Conservation (phyloP, 92 coral and sea anemone genomes). For the Bergia puertoricense region DNA sequence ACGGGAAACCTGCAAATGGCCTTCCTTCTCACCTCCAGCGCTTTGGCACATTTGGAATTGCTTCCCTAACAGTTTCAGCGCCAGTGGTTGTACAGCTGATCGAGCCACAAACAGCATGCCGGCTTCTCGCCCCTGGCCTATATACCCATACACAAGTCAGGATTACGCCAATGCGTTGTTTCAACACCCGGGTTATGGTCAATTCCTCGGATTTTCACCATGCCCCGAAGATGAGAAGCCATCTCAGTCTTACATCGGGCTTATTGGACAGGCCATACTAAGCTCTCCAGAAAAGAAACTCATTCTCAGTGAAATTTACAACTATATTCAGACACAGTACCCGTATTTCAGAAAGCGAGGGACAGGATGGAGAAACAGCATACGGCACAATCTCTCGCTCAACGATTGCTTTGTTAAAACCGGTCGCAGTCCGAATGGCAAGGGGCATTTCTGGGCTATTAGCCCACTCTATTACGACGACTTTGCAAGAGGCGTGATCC, state of each 20-base stretch:
- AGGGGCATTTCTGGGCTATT: slow-evolving; percentile 94
- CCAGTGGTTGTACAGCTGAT: neutral
- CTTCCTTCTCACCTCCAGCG: slow-evolving; percentile 32
- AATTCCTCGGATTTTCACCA: slow-evolving; percentile 52
- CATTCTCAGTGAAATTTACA: slow-evolving; percentile 86
- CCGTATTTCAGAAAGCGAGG: slow-evolving; percentile 90
- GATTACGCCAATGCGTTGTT: slow-evolving; percentile 50
- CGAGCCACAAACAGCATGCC: slow-evolving; percentile 3
- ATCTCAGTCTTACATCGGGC: slow-evolving; percentile 86
- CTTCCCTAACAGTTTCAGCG: slow-evolving; percentile 10
- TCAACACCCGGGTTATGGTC: slow-evolving; percentile 35
- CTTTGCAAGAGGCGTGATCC: slow-evolving; percentile 82
- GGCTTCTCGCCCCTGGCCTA: slow-evolving; percentile 40
- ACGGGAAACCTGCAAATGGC: slow-evolving; percentile 34
- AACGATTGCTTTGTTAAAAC: slow-evolving; percentile 88
- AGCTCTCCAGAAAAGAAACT: slow-evolving; percentile 86
- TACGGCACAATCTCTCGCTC: slow-evolving; percentile 81
- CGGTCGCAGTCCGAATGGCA: slow-evolving; percentile 91
- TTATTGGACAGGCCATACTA: slow-evolving; percentile 84
- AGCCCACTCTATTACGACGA: slow-evolving; percentile 80
- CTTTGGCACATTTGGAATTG: slow-evolving; percentile 37
- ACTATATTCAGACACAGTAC: slow-evolving; percentile 76
- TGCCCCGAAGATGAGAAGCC: slow-evolving; percentile 85
- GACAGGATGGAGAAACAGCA: slow-evolving; percentile 92
- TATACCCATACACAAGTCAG: slow-evolving; percentile 46